Evolutionary conservation across 2,888 invertebrate species (phyloP), one percentile per base, ranked within the genome.

Genomic region (Agonopterix subpropinquella): DNA sequence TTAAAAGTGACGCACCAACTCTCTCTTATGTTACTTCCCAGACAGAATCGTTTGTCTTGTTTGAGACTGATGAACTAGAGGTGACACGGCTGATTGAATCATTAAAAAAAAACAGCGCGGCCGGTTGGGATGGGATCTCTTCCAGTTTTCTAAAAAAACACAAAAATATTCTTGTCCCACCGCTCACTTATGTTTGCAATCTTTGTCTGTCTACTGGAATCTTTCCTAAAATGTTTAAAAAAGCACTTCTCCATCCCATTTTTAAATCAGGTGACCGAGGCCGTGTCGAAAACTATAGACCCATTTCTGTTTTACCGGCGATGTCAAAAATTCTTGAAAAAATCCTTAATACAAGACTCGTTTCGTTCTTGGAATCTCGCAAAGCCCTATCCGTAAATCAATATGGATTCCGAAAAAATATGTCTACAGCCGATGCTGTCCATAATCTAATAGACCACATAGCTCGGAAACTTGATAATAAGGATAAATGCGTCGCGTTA

Each of bases 351-450:
- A 42, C 11, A 1, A 11, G 43, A 5, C 18, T 49, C 7, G 9
- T 11, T 10, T 2, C 28, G 8, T 43, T 13, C 18, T 11, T 49
- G 8, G 15, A 43, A 2, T 11, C n/a, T n/a, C 10, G 7, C 7
- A 41, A 41, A 11, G 11, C n/a, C 7, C 10, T 41, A n/a, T 41
- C 9, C 41, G 11, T n/a, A 7, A 9, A 41, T 11, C 52, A 52
- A 35, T 49, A 39, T 36, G 47, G 49, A 5, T 52, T 52, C 15
- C 28, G 49, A 7, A n/a, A 13, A 41, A 36, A 41, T n/a, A 43
- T 43, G 9, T 48, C 47, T 9, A 52, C 52, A 10, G 35, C 35
- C 36, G 47, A 52, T n/a, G 52, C 49, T 3, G 52, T 52, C 41
- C 49, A 47, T 45, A 41, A 52, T 2, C 42, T 52, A 10, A 41